A percentile compares a stretch with the other conserved stretches of the same genome.
These are phyloP conservation scores for Gari tellinella DNA, from an alignment of 2,888 invertebrate genomes.

Conservation along the genomic window DNA sequence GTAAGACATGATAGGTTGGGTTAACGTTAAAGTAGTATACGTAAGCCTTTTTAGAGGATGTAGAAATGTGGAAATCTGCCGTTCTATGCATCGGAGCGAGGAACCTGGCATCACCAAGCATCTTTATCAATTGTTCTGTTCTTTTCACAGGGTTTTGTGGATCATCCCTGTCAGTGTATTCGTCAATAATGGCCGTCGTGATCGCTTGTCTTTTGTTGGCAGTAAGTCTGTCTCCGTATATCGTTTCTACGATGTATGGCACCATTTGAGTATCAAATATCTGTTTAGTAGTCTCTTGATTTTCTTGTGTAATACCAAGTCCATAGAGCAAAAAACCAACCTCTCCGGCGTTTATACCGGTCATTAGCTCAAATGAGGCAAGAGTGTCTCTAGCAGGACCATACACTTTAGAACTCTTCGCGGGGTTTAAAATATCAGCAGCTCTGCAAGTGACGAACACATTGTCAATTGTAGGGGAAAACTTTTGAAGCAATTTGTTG, in stretches of 20 bases:
- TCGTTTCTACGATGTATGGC: no score
- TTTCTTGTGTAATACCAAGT: no score
- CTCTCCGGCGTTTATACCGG: conserved; percentile 86
- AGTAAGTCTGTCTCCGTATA: no score
- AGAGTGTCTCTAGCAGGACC: conserved; percentile 1
- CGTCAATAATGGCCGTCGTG: neutral
- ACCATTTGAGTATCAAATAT: no score
- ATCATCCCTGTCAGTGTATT: conserved; percentile 14
- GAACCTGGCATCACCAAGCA: neutral
- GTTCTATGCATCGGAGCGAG: neutral
- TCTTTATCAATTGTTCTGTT: neutral
- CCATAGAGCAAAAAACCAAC: no score
- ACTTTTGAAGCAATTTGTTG: conserved; percentile 87
- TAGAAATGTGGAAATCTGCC: neutral
- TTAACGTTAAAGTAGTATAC: neutral
- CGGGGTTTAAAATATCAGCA: no score
- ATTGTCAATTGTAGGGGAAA: conserved; percentile 95
- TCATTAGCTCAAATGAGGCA: conserved; percentile 89
- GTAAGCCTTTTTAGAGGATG: neutral
- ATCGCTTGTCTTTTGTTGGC: neutral
- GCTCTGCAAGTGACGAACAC: conserved; percentile 87
- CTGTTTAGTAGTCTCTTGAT: no score
- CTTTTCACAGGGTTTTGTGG: neutral
- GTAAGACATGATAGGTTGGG: neutral
- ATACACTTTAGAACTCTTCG: conserved; percentile 87